phyloP scores from a whole-genome alignment of 2,797 vertebrate species.

The Ceryle rudis region DNA sequence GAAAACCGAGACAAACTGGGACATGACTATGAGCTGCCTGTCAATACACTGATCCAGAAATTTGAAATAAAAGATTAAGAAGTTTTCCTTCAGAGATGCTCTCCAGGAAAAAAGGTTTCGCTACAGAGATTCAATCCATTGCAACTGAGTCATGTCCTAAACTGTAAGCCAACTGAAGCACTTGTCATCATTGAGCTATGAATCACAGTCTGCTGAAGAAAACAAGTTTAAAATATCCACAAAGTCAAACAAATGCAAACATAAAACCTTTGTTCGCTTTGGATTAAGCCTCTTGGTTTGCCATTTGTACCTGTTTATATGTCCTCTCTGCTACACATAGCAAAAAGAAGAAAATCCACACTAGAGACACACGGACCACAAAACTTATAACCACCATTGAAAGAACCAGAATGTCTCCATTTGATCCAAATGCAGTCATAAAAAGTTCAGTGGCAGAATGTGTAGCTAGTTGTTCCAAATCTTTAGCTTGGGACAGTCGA shows the following conservation, averaged over 20 bases:
- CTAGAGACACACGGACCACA: constrained; percentile 92
- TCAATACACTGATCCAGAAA: neutral
- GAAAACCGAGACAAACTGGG: neutral
- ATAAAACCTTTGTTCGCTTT: neutral
- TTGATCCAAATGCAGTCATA: constrained; percentile 88
- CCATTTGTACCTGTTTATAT: constrained; percentile 91
- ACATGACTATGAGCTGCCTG: neutral
- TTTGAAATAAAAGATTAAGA: neutral
- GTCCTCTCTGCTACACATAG: constrained; percentile 98
- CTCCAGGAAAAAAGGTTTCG: neutral
- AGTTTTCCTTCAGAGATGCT: neutral
- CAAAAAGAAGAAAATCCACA: constrained; percentile 99
- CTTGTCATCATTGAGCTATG: neutral
- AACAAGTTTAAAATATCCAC: constrained; percentile 11
- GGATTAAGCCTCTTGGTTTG: neutral
- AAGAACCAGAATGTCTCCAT: constrained; percentile 85
- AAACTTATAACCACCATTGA: constrained; percentile 94
- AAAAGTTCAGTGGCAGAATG: constrained; percentile 89
- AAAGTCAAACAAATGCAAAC: neutral
- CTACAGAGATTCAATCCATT: neutral
- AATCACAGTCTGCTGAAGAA: neutral
- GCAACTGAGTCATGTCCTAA: neutral
- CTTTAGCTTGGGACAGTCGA: constrained; percentile 90
- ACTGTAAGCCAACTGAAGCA: neutral
- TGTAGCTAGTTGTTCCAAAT: constrained; percentile 88